Evolutionary conservation across 2,797 vertebrate genomes (phyloP).

Genomic region (Channallabes apus): DNA sequence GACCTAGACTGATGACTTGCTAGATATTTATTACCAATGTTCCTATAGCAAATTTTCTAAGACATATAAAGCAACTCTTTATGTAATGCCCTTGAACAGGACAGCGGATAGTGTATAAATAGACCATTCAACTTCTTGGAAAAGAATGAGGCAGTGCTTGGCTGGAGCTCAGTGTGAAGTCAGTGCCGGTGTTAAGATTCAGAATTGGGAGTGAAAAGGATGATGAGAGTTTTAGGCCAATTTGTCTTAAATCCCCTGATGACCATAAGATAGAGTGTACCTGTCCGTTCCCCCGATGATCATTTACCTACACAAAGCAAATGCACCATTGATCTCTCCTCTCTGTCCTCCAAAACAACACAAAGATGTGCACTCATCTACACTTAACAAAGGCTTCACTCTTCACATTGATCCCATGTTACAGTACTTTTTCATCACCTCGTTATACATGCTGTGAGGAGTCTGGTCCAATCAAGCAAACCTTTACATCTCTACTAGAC

Average conservation of each 20-base stretch:
- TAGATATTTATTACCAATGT: not conserved
- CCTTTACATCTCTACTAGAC: constrained; percentile 46
- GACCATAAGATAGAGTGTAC: constrained; percentile 67
- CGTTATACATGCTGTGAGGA: constrained; percentile 49
- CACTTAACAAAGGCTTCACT: constrained; percentile 52
- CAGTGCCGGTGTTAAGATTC: constrained; percentile 50
- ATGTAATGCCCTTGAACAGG: not conserved
- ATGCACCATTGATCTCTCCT: constrained; percentile 64
- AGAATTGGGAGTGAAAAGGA: constrained; percentile 58
- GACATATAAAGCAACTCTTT: not conserved
- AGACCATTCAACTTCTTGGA: constrained; percentile 4
- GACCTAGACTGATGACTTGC: not conserved
- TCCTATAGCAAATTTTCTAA: not conserved
- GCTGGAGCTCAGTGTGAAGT: constrained; percentile 22
- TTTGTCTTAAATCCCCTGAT: constrained; percentile 68
- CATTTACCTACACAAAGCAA: constrained; percentile 76
- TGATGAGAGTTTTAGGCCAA: constrained; percentile 63
- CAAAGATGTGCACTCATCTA: constrained; percentile 47
- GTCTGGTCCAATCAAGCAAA: constrained; percentile 44
- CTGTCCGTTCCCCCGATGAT: constrained; percentile 65
- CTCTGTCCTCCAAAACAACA: constrained; percentile 52
- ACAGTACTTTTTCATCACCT: constrained; percentile 67
- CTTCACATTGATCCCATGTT: constrained; percentile 63
- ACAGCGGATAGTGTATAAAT: not conserved
- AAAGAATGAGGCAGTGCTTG: constrained; percentile 16